Conservation (phyloP, 2,797 vertebrate genomes). For the Scolopax rusticola region DNA sequence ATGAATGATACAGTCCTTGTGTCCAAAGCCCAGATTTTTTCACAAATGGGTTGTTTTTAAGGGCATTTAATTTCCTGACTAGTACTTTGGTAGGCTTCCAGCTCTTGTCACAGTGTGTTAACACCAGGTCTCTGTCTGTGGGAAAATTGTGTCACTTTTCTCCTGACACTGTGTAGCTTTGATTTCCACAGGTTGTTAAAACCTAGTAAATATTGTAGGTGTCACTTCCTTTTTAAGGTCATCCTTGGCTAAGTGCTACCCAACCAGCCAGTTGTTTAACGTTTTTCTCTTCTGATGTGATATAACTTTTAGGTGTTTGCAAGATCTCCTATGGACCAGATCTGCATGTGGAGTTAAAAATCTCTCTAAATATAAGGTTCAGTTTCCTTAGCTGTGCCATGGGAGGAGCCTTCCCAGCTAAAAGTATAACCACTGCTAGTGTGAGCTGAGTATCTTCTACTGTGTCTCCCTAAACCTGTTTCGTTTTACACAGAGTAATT, state of each 20-base stretch:
- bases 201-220: background rate
- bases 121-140: background rate
- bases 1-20: background rate
- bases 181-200: background rate
- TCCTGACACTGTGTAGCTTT: background rate
- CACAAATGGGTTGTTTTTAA: background rate
- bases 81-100: background rate
- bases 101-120: background rate
- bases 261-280: background rate
- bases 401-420: background rate
- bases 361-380: background rate
- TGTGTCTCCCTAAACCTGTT: background rate
- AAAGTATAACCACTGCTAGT: background rate
- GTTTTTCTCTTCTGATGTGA: background rate
- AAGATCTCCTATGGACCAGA: background rate
- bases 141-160: background rate
- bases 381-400: background rate
- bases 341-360: background rate
- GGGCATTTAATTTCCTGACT: background rate
- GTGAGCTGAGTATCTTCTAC: background rate
- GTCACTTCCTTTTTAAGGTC: background rate
- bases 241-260: background rate
- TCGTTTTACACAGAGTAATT: slow-evolving; percentile 28
- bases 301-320: background rate
- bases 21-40: background rate